Base-by-base conservation (phyloP, 2,113 vertebrate species). In the Crotalus tigris region DNA sequence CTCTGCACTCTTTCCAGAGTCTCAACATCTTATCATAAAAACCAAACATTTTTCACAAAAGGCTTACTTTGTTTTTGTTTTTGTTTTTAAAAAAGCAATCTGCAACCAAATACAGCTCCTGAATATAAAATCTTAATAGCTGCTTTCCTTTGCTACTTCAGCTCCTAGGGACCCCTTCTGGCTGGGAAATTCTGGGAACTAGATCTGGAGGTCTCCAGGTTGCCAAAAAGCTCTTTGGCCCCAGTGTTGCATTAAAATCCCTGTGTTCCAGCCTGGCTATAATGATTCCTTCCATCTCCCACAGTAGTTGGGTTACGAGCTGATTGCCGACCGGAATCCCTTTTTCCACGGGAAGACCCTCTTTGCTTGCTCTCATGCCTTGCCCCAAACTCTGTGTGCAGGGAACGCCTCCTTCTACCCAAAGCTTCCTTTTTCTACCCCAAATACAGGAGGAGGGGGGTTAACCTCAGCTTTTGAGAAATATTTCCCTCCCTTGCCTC, bases 391-490 rank as follows among this genome's bases (percentile, higher is more conserved):
- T 39, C 29, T 23, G 13, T 17, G 19, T 5, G 93, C 0, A 1
- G 92, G 94, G 96, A 94, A 93, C 5, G 4, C 29, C 54, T 87
- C 85, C 93, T 92, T 90, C 93, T 95, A 53, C 61, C 96, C 96
- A 86, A 61, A 13, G 1, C 93, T 95, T 91, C 69, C 95, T 93
- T 94, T 51, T 1, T 0, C 96, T 96, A 94, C 96, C 96, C 96
- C 93, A 95, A 95, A 94, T 89, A 57, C 94, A 0, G 96, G 95
- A 97, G 96, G 96, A 93, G 5, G 21, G 59, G 59, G 24, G 9
- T 2, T 89, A 92, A 96, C 96, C 95, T 1, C 96, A 96, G 94
- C 94, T 93, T 92, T 97, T 94, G 94, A 96, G 96, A 44, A 97
- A 94, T 91, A 94, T 29, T 96, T 96, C 96, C 96, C 96, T 81